Evolutionary conservation across 2,888 invertebrate species (phyloP).

Genomic region (Plagodis dolabraria): DNA sequence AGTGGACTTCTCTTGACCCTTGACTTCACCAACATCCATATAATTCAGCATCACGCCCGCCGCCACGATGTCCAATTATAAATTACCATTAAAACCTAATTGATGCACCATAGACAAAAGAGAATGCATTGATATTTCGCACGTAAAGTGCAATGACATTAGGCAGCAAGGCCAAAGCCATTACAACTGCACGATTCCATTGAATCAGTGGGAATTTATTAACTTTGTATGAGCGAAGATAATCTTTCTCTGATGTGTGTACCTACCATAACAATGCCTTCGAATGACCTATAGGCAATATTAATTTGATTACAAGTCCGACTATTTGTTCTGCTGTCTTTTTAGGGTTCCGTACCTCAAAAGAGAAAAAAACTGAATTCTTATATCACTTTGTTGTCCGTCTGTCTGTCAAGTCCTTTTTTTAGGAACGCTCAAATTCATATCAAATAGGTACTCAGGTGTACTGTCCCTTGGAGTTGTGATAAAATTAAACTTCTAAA

Average conservation of each 20-base stretch:
- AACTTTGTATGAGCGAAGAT: slow-evolving; percentile 2
- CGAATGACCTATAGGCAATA: too few relatives aligned
- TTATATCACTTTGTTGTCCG: too few relatives aligned
- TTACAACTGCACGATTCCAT: slow-evolving; percentile 37
- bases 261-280: not conserved
- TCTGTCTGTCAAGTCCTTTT: too few relatives aligned
- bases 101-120: slow-evolving; percentile 34
- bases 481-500: too few relatives aligned
- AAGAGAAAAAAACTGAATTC: too few relatives aligned
- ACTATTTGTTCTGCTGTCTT: too few relatives aligned
- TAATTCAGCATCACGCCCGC: not conserved
- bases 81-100: slow-evolving; percentile 26
- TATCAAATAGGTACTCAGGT: too few relatives aligned
- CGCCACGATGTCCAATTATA: not conserved
- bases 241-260: slow-evolving; percentile 3
- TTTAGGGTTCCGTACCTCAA: too few relatives aligned
- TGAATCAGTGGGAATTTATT: slow-evolving; percentile 28
- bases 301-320: too few relatives aligned
- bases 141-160: slow-evolving; percentile 39
- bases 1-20: too few relatives aligned
- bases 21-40: not conserved
- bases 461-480: too few relatives aligned
- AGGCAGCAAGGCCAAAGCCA: slow-evolving; percentile 39
- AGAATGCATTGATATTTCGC: slow-evolving; percentile 41
- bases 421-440: too few relatives aligned